Base-by-base conservation (phyloP, 2,797 vertebrate genomes). In the Ctenopoma multispine region DNA sequence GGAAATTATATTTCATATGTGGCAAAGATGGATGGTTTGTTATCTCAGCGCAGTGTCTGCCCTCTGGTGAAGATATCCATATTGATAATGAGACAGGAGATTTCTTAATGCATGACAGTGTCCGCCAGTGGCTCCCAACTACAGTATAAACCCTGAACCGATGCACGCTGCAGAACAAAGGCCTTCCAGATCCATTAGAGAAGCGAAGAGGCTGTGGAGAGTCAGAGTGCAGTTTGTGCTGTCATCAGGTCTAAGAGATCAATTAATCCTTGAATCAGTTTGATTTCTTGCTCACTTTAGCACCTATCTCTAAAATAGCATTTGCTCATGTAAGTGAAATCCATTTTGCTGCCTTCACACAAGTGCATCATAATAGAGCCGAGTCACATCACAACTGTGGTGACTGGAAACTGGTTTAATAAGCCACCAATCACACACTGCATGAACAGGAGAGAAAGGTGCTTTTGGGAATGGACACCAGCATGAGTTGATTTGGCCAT, bases 51-150 rank as follows among this genome's bases (percentile, higher is more conserved):
- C 55, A 1, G 70, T 4, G 29, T 61, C 76, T 72, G 79, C 77
- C 77, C 72, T 63, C 70, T 20, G 72, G 76, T 73, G 61, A 87
- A 87, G 80, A 80, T 78, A 85, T 84, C 73, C 73, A 70, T 73
- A 62, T 57, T 77, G 81, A 82, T 89, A 83, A 84, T 79, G 77
- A 85, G 81, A 77, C 54, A 11, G 59, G 21, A 44, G 69, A 61
- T 69, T 61, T 80, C 12, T 64, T 27, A 54, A 66, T 6, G 1
- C 40, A 29, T 78, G 64, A 58, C 56, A 57, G 58, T 50, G 46
- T 73, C 34, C 12, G 20, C 63, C 9, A 18, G 46, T 1, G 51
- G 21, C 56, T 56, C 31, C 49, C n/a, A 12, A 12, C 20, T 34
- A 11, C 5, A 3, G 38, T 13, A 41, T 18, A 23, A 1, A 40